Evolutionary conservation across 2,888 invertebrate species (phyloP), one percentile per base, ranked within the genome.

Genomic region (Beris chalybata): DNA sequence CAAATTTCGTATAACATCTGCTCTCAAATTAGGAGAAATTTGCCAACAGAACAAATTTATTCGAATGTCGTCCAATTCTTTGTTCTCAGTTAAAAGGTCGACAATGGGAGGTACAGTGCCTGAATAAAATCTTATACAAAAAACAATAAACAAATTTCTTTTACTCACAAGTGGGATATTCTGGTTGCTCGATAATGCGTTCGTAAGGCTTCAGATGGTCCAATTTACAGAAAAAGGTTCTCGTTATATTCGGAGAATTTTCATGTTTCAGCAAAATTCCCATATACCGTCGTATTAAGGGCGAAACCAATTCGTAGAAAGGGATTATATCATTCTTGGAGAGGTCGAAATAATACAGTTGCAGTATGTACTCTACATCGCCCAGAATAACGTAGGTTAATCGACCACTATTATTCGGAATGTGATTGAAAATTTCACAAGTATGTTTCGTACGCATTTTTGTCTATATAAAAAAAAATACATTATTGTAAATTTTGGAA

Each of bases 1-100:
- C 7, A 66, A 43, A 11, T 13, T 30, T 30, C 11, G 38, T 9
- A 69, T 5, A 3, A 45, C 29, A n/a, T 44, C 31, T 6, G 64
- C 13, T 1, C 29, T 56, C 3, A 69, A 30, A 3, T 61, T 61
- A 5, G 53, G 13, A 9, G 67, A 67, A 38, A 69, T 38, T 15
- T 54, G 30, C 63, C 67, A 69, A n/a, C 65, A 66, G n/a, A 67
- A 13, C 9, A 69, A 45, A 0, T 59, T 43, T 12, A 64, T 31
- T 55, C 67, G 57, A 9, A 57, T n/a, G 3, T 44, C n/a, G 48
- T 68, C 65, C 4, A 70, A 13, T 13, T 11, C 4, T 65, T 22
- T 29, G 32, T 15, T 2, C 54, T 65, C 2, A 48, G 45, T 7
- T 32, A 12, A 12, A 44, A 43, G 5, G 67, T 7, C 11, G 67